Evolutionary conservation across 2,797 vertebrate genomes (phyloP), one percentile per base, ranked within the genome.

Genomic region (Epinephelus malabaricus): DNA sequence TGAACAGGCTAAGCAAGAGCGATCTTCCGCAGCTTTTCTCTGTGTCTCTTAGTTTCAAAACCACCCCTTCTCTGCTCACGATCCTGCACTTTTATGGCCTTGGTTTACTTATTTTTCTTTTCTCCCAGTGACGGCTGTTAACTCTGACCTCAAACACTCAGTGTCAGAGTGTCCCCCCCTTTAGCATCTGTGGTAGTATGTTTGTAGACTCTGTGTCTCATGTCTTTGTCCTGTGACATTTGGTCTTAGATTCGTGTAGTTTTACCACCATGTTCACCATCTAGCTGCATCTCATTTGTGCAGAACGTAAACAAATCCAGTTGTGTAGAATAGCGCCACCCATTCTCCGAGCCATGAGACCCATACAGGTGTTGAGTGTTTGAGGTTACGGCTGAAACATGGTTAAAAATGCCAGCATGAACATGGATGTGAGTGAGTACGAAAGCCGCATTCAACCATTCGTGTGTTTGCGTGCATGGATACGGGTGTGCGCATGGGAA

Each of bases 1-100:
- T 95, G 88, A 92, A 95, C 94, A 96, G 95, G 95, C 94, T 95
- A 95, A 95, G 94, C 92, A 94, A 94, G 82, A 92, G 90, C 85
- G 71, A 94, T 89, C 91, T 83, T 86, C 81, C 55, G 78, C 87
- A 88, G 90, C 88, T 93, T 92, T 78, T 91, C 70, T 89, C 83
- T 88, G 69, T 89, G 63, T 90, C 88, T 90, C 69, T 68, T 78
- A 78, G 86, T 90, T 91, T 84, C 34, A 51, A 78, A 84, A 63
- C 85, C 60, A 79, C 66, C 69, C 76, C 65, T 73, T 38, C 82
- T 82, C 76, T 55, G 12, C 85, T 88, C 87, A 79, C 76, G 49
- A 77, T 60, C 84, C 89, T 81, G 77, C 91, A 88, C 69, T 76
- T 81, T 75, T 87, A 54, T 80, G 51, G 23, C 62, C 51, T 83